Evolutionary conservation across 1,140 invertebrate genomes (phyloP).

Genomic region (Cydia fagiglandana): DNA sequence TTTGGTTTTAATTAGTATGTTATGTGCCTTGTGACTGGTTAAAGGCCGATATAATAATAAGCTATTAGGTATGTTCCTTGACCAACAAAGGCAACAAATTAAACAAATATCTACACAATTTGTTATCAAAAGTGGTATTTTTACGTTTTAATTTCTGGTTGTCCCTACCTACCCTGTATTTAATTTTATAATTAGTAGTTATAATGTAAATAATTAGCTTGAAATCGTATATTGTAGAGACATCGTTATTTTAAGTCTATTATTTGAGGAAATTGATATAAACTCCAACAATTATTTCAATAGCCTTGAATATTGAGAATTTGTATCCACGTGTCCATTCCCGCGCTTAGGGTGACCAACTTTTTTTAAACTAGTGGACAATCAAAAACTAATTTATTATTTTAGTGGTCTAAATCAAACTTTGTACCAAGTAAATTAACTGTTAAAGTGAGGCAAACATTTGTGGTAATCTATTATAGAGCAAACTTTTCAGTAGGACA

Average conservation of each 20-base stretch:
- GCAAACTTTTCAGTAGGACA: no score
- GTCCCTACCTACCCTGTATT: no score
- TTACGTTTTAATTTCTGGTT: no score
- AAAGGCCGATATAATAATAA: no score
- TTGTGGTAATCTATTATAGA: no score
- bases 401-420: not conserved
- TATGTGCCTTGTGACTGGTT: no score
- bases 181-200: not conserved
- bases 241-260: not conserved
- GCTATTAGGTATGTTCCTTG: no score
- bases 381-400: not conserved
- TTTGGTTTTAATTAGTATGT: no score
- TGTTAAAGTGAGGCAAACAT: not conserved
- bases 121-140: no score
- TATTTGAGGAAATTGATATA: not conserved
- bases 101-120: no score
- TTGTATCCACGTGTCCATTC: not conserved
- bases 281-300: not conserved
- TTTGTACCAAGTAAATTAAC: not conserved
- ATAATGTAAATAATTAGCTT: not conserved
- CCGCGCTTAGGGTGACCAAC: not conserved
- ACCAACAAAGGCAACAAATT: no score
- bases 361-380: not conserved
- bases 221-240: not conserved
- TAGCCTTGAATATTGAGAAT: not conserved